These are phyloP conservation scores for Malurus elegans DNA, from an alignment of 2,113 vertebrate species.

Conservation along the genomic window DNA sequence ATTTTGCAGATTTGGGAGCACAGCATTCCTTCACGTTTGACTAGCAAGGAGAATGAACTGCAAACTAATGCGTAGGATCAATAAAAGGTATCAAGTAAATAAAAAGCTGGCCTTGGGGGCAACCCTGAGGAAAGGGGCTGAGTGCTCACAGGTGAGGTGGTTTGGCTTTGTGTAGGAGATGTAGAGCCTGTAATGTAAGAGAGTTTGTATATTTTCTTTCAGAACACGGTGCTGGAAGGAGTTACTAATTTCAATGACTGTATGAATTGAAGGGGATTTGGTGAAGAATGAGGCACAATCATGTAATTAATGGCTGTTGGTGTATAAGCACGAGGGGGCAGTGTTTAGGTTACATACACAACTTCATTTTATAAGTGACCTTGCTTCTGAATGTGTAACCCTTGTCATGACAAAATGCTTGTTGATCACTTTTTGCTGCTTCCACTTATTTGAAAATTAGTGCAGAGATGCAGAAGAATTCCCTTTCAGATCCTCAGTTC, in stretches of 20 bases:
- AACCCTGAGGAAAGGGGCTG: background rate
- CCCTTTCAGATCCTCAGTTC: background rate
- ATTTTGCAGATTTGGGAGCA: background rate
- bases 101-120: background rate
- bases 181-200: background rate
- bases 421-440: background rate
- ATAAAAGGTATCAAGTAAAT: background rate
- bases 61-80: background rate
- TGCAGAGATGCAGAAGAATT: background rate
- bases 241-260: background rate
- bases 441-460: background rate
- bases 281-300: background rate
- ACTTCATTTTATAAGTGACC: background rate
- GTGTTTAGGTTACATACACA: conserved; percentile 23
- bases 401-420: background rate
- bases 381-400: background rate
- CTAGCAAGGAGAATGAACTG: background rate
- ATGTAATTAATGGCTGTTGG: background rate
- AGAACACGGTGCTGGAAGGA: background rate
- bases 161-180: background rate
- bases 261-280: background rate
- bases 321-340: conserved; percentile 53
- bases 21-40: background rate
- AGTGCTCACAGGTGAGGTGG: background rate
- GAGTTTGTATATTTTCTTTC: background rate